Evolutionary conservation across 2,888 invertebrate species (phyloP), one percentile per base, ranked within the genome.

Genomic region (Sturmia bella): DNA sequence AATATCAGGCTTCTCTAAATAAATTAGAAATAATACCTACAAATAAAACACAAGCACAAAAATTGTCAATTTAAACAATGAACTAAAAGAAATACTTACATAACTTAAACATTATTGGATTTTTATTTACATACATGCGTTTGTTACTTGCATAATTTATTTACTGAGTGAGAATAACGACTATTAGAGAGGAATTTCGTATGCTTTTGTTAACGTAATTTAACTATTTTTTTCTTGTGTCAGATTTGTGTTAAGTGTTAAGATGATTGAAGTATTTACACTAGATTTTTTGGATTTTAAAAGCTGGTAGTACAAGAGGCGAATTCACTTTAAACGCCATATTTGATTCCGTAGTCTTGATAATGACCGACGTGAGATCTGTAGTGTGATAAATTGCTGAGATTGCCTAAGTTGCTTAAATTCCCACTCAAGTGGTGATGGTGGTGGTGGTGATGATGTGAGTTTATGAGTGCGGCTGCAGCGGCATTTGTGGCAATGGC

Each of bases 311-410:
- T 70, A 79, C 64, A 73, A 21, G 0, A 1, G 39, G n/a, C 2
- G 48, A 4, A n/a, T 45, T 39, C 41, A 37, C 11, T 43, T 87
- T 89, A 91, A 82, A 91, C 91, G 79, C 91, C 90, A 86, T 91
- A 91, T 84, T 91, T 91, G 77, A 91, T 91, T 83, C 91, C 91
- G 78, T 91, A 91, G 84, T 91, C 91, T 87, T 91, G 91, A 79
- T 91, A 91, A 76, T 91, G 90, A 1, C 89, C 89, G 61, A 90
- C 89, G 77, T 91, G 90, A 37, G 90, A 89, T 70, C 91, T 87
- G 83, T 91, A 91, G 81, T 91, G 91, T 24, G 90, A 89, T 74
- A 91, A 88, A 83, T 91, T 91, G 85, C 89, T 88, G 64, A 91
- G 86, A 85, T 91, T 90, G 27, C 90, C 88, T 39, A 90, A 84